These are phyloP conservation scores for Trichonephila clavata DNA, from an alignment of 1,140 invertebrate species.

Conservation along the genomic window DNA sequence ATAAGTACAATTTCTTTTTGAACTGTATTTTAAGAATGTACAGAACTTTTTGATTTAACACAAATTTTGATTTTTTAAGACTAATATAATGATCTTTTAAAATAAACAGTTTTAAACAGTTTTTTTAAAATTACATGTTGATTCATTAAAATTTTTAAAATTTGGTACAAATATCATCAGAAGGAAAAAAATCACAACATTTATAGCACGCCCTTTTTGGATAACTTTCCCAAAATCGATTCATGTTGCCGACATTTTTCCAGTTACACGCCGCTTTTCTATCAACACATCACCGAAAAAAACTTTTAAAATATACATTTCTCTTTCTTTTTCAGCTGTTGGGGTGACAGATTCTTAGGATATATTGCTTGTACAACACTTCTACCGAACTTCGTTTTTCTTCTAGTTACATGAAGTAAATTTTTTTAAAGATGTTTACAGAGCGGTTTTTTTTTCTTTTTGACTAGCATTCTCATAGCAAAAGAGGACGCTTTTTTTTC, in stretches of 20 bases:
- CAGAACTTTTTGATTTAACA: no score
- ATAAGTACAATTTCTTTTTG: no score
- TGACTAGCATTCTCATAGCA: neutral
- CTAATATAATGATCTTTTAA: no score
- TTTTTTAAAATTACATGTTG: no score
- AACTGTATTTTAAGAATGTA: no score
- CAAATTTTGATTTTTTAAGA: no score
- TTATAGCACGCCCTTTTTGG: no score
- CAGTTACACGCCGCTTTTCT: neutral
- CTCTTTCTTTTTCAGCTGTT: neutral
- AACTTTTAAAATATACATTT: slow-evolving; percentile 13
- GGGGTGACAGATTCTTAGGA: neutral
- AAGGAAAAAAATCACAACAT: no score
- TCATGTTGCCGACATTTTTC: neutral
- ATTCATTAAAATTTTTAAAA: no score
- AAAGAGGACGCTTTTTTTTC: neutral
- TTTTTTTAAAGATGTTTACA: neutral
- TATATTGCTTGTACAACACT: neutral
- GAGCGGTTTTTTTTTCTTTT: neutral
- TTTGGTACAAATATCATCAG: no score
- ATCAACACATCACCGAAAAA: neutral
- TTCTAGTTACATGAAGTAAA: neutral
- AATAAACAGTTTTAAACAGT: no score
- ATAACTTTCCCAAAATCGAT: neutral
- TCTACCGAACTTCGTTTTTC: neutral